phyloP scores from a whole-genome alignment of 1,140 invertebrate genomes.

The Ceratina australensis region DNA sequence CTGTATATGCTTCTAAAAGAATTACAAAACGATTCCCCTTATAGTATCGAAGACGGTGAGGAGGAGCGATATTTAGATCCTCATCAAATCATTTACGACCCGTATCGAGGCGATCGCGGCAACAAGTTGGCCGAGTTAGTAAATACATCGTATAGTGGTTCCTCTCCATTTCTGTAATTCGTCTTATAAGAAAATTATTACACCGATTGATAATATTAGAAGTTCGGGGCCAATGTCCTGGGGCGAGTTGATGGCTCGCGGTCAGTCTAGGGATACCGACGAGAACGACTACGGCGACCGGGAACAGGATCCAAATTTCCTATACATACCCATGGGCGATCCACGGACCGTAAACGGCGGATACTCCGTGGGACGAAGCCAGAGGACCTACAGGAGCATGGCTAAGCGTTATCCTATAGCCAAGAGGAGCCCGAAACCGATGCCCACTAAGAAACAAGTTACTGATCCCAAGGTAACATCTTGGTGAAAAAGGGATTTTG shows the following conservation, averaged over 20 bases:
- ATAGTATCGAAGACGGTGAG: constrained; percentile 43
- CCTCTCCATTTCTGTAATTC: neutral
- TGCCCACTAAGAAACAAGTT: constrained; percentile 59
- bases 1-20: constrained; percentile 55
- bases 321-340: constrained; percentile 60
- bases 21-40: constrained; percentile 50
- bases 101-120: constrained; percentile 52
- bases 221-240: constrained; percentile 55
- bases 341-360: constrained; percentile 71
- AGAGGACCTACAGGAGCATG: constrained; percentile 62
- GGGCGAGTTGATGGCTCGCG: constrained; percentile 38
- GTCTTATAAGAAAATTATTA: no score
- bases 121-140: constrained; percentile 62
- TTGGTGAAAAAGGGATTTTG: no score
- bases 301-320: constrained; percentile 58
- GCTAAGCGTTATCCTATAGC: constrained; percentile 70
- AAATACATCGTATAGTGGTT: neutral
- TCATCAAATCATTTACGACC: constrained; percentile 58
- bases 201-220: constrained; percentile 22
- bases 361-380: constrained; percentile 67
- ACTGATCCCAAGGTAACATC: constrained; percentile 73
- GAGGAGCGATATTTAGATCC: constrained; percentile 58
- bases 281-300: constrained; percentile 55
- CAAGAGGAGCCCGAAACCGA: constrained; percentile 72
- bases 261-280: constrained; percentile 39